Evolutionary conservation across 1,140 invertebrate species (phyloP).

Genomic region (Bemisia tabaci): DNA sequence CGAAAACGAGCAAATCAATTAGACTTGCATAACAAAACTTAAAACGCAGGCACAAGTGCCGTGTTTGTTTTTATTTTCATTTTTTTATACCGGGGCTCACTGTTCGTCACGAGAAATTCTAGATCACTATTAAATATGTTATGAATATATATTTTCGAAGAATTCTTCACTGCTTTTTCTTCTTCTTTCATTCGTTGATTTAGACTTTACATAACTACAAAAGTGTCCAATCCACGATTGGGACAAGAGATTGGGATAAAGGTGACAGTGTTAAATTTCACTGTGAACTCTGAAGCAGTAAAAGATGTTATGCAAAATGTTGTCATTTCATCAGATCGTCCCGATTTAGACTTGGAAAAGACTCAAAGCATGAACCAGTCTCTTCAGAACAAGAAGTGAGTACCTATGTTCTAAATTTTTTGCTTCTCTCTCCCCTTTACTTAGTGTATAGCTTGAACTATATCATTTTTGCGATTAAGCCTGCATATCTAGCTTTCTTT

Average conservation of each 20-base stretch:
- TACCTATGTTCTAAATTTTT: background rate
- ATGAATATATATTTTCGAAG: too few species aligned
- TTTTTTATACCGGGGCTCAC: too few species aligned
- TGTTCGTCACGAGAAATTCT: too few species aligned
- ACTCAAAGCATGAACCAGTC: constrained; percentile 77
- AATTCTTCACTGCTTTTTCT: too few species aligned
- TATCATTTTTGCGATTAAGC: too few species aligned
- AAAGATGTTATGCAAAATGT: constrained; percentile 82
- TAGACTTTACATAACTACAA: constrained; percentile 86
- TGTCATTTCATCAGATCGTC: constrained; percentile 79
- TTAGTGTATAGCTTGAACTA: background rate
- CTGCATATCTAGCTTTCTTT: too few species aligned
- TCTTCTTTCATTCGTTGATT: constrained; percentile 45
- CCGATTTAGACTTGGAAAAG: constrained; percentile 84
- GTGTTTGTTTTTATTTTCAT: too few species aligned
- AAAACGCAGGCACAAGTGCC: too few species aligned
- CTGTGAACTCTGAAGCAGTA: constrained; percentile 79
- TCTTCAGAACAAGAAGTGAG: constrained; percentile 70
- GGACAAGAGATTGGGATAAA: constrained; percentile 82
- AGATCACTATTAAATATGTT: too few species aligned
- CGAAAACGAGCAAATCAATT: too few species aligned
- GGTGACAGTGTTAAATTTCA: constrained; percentile 86
- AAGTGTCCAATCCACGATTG: constrained; percentile 84
- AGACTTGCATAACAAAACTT: too few species aligned
- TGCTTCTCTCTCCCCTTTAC: constrained; percentile 1